Conservation (phyloP, 2,113 vertebrate genomes). For the Rhagologus leucostigma region DNA sequence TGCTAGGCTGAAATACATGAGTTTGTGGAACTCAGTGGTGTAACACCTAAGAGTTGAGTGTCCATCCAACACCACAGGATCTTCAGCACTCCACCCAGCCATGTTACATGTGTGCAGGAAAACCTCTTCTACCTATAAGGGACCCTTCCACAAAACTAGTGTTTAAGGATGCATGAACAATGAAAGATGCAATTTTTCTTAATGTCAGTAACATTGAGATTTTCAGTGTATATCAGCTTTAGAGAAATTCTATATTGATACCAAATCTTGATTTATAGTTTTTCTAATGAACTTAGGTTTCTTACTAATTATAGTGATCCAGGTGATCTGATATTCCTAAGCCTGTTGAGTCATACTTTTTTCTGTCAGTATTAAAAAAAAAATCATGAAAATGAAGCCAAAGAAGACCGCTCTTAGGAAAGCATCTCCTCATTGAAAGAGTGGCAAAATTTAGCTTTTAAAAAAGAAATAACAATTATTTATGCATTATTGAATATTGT, state of each 20-base stretch:
- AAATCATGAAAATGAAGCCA: background rate
- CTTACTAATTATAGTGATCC: background rate
- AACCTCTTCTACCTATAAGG: background rate
- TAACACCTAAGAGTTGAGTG: background rate
- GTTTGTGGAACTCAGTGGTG: background rate
- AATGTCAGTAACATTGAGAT: background rate
- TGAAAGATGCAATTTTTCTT: background rate
- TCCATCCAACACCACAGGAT: background rate
- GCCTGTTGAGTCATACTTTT: background rate
- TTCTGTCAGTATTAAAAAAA: background rate
- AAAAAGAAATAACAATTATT: background rate
- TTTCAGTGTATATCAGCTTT: background rate
- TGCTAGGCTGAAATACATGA: background rate
- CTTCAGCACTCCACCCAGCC: background rate
- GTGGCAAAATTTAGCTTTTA: background rate
- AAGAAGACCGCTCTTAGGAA: background rate
- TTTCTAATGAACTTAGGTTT: background rate
- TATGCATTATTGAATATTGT: background rate
- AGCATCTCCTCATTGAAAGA: background rate
- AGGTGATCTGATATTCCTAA: background rate
- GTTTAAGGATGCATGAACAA: background rate
- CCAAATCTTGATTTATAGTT: background rate
- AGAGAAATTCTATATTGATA: background rate
- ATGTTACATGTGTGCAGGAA: fast-evolving
- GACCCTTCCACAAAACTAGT: background rate